These are phyloP conservation scores for Apodemia zela DNA, from an alignment of 2,888 invertebrate genomes.

Conservation along the genomic window DNA sequence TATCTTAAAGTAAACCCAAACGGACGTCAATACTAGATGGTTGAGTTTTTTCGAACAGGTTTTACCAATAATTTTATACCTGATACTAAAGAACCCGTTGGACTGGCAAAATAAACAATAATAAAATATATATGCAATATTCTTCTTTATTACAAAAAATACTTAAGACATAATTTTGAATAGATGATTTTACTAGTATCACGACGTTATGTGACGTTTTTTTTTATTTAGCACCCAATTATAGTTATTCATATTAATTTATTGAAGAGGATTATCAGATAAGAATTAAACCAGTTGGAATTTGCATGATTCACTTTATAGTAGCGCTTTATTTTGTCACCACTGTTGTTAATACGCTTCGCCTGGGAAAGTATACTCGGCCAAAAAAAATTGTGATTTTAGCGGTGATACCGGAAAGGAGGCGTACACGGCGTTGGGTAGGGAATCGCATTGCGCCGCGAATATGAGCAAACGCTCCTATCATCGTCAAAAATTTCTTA, in stretches of 20 bases:
- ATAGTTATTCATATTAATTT: conserved; percentile 60
- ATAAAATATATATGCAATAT: conserved; percentile 9
- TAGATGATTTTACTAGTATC: conserved; percentile 18
- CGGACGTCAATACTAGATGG: conserved; percentile 48
- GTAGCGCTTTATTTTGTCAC: conserved; percentile 38
- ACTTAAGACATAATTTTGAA: conserved; percentile 16
- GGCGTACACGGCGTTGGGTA: no score
- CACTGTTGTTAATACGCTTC: conserved; percentile 21
- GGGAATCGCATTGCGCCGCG: no score
- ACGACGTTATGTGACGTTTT: conserved; percentile 43
- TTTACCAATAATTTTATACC: conserved; percentile 33
- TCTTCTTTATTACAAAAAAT: conserved; percentile 18
- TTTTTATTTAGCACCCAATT: conserved; percentile 47
- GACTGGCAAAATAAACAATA: conserved; percentile 22
- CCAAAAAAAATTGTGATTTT: not conserved
- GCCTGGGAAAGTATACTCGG: not conserved
- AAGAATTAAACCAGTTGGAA: conserved; percentile 36
- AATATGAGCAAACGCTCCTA: no score
- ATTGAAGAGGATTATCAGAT: conserved; percentile 39
- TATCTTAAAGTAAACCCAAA: conserved; percentile 66
- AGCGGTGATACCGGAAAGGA: no score
- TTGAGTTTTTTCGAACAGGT: conserved; percentile 65
- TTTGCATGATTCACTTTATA: conserved; percentile 39
- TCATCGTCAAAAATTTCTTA: no score
- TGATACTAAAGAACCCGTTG: conserved; percentile 28